Evolutionary conservation across 2,888 invertebrate genomes (phyloP), one percentile per base, ranked within the genome.

Genomic region (Gerris lacustris): DNA sequence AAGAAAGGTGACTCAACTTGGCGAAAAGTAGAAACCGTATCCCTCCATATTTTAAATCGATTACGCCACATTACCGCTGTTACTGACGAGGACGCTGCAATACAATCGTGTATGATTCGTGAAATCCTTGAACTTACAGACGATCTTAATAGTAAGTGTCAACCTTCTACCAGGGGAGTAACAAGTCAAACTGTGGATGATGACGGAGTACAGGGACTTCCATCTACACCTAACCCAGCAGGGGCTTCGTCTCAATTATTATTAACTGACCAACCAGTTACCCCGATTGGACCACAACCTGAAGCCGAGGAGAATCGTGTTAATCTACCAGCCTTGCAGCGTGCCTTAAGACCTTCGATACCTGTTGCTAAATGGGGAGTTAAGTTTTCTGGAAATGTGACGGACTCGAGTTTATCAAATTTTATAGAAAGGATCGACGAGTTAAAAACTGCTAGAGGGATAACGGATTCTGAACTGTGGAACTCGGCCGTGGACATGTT

Each of bases 341-440:
- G 11, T 7, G 6, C 11, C 11, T 47, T 47, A 11, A 47, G 11
- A 47, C 47, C 47, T 47, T 11, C 47, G 7, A 7, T 47, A 47
- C 47, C 47, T 47, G 47, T 45, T 47, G 44, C 45, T 63, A 74
- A 76, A 67, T 76, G 75, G 75, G 71, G 69, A 2, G 17, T 75
- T 15, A 70, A 67, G 6, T 75, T 75, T 70, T 70, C 74, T 45
- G 74, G 74, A 0, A 31, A 31, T 31, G 31, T 31, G 31, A 31
- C 31, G 31, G 31, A 31, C 31, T 31, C 31, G 31, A 31, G 73
- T 43, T 18, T 73, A 2, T 67, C 63, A 2, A 47, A 71, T 5
- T 75, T 77, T 67, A 66, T 77, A 4, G 74, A 75, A 62, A 69
- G 75, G 43, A 73, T 76, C 0, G 75, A 76, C 17, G 76, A 76